Evolutionary conservation across 2,797 vertebrate species (phyloP).

Genomic region (Streptopelia turtur): DNA sequence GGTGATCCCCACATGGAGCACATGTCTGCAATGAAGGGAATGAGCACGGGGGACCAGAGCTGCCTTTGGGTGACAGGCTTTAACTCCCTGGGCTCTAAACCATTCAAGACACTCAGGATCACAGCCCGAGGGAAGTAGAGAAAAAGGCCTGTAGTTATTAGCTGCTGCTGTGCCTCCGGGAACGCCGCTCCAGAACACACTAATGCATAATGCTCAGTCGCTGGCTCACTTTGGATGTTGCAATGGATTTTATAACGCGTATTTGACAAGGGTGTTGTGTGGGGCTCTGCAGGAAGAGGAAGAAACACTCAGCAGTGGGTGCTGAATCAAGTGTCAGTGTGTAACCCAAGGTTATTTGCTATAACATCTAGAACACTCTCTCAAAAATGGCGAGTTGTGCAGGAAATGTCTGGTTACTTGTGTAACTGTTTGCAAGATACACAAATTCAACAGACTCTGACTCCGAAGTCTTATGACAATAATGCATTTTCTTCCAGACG

Average conservation of each 20-base stretch:
- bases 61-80: neutral
- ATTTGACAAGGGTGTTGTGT: neutral
- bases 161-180: neutral
- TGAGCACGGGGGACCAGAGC: accelerated
- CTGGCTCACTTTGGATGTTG: neutral
- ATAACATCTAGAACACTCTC: slow-evolving; percentile 7
- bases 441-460: slow-evolving; percentile 56
- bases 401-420: slow-evolving; percentile 66
- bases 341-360: slow-evolving; percentile 3
- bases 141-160: neutral
- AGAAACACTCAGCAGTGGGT: neutral
- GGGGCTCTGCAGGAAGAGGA: neutral
- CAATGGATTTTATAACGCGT: neutral
- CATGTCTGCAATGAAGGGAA: accelerated
- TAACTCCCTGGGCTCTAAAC: neutral
- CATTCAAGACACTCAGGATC: neutral
- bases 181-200: neutral
- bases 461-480: slow-evolving; percentile 55
- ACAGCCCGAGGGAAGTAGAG: neutral
- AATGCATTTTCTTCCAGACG: slow-evolving; percentile 60
- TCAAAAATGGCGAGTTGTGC: slow-evolving; percentile 23
- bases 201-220: neutral
- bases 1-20: accelerated
- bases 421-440: slow-evolving; percentile 53
- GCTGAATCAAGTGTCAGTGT: slow-evolving; percentile 27